These are phyloP conservation scores for Chrysogorgia sp. DNA, from an alignment of 92 coral and sea anemone species.

Conservation along the genomic window DNA sequence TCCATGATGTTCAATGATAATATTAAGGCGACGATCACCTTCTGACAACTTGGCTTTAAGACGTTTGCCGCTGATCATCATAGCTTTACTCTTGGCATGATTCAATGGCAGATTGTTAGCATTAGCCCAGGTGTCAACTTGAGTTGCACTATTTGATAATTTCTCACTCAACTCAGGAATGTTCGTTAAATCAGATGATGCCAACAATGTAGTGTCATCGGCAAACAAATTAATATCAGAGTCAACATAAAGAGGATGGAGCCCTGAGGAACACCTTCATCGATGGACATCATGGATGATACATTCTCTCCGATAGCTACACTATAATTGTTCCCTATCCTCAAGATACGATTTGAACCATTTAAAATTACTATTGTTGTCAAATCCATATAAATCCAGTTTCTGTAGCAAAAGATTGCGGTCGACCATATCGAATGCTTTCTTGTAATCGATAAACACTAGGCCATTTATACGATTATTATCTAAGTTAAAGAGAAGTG, in stretches of 20 bases:
- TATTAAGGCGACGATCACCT: background rate
- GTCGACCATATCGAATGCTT: too few relatives aligned
- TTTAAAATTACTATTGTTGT: too few relatives aligned
- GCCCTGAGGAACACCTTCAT: conserved; percentile 27
- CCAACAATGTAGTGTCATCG: conserved; percentile 22
- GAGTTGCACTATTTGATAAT: conserved; percentile 44
- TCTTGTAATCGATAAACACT: too few relatives aligned
- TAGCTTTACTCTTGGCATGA: conserved; percentile 54
- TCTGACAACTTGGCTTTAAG: background rate
- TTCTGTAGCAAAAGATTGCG: too few relatives aligned
- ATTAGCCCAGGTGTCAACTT: conserved; percentile 24
- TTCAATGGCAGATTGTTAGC: conserved; percentile 18
- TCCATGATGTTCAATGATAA: too few relatives aligned
- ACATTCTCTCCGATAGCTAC: background rate
- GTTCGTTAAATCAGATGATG: conserved; percentile 45
- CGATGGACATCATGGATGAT: background rate
- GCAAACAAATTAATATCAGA: conserved; percentile 36
- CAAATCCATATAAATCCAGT: too few relatives aligned
- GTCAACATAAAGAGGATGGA: conserved; percentile 29
- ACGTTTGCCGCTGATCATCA: conserved; percentile 59
- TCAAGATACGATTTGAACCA: too few relatives aligned
- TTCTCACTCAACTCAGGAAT: conserved; percentile 28
- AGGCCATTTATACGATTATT: too few relatives aligned
- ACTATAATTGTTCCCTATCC: too few relatives aligned
- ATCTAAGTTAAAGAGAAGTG: too few relatives aligned